Evolutionary conservation across 2,888 invertebrate genomes (phyloP).

Genomic region (Polyommatus iphigenia): DNA sequence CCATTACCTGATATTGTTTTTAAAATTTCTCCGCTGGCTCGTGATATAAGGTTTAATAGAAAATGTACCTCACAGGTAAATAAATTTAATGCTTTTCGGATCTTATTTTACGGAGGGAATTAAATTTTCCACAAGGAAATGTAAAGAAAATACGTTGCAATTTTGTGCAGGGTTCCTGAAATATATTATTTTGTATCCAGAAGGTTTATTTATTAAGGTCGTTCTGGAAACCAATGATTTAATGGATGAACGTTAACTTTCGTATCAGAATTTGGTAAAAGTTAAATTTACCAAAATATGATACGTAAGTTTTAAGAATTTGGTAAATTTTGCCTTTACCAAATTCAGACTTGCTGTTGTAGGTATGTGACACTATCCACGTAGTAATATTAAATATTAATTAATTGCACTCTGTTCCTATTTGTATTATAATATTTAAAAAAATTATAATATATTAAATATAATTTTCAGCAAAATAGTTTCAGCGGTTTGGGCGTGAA

Average conservation of each 20-base stretch:
- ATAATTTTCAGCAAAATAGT: too few relatives aligned
- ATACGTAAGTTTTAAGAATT: too few relatives aligned
- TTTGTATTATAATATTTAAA: too few relatives aligned
- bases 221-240: not conserved
- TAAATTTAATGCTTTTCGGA: constrained; percentile 18
- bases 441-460: too few relatives aligned
- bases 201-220: not conserved
- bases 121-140: constrained; percentile 17
- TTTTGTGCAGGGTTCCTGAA: not conserved
- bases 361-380: too few relatives aligned
- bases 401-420: too few relatives aligned
- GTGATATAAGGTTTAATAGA: constrained; percentile 15
- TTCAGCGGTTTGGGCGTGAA: too few relatives aligned
- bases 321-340: too few relatives aligned
- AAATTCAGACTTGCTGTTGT: too few relatives aligned
- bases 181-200: not conserved
- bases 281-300: too few relatives aligned
- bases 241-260: not conserved
- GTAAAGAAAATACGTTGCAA: constrained; percentile 5
- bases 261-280: not conserved
- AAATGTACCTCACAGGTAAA: constrained; percentile 15
- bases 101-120: constrained; percentile 17
- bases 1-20: constrained; percentile 39
- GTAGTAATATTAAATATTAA: too few relatives aligned
- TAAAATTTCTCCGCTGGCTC: constrained; percentile 31